Base-by-base conservation (phyloP, 1,140 invertebrate species). In the Microplitis demolitor region DNA sequence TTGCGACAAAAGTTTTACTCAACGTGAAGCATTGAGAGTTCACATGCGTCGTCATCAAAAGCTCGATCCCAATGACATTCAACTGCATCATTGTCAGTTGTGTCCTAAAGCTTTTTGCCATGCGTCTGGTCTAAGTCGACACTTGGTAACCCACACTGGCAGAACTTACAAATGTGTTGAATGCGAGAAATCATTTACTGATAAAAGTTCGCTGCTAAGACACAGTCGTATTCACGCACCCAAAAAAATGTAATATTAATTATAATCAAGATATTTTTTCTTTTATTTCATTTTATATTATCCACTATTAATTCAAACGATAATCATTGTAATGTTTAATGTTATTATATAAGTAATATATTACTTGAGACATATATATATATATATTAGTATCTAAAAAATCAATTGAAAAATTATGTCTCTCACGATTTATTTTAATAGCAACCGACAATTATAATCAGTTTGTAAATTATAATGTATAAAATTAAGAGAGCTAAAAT, bases 1-100 rank as follows among this genome's bases (percentile, higher is more conserved):
- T 73, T 96, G 95, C 80, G 85, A 89, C 0, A 92, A 94, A 77
- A 91, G 91, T 62, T 93, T 93, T 80, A 92, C 92, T 1, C 92
- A 93, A 80, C 90, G 91, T 56, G 90, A 90, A 76, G 90, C 91
- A 11, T 83, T 94, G 2, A 86, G 88, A 60, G 87, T 90, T 8
- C 93, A 94, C 78, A 89, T 90, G 78, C 86, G 90, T 6, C 84
- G 88, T 13, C 91, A 93, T 83, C 85, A 90, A 72, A 85, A 89
- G 77, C 82, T 89, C 5, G 85, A 88, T 62, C 89, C 90, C 1
- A 84, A 89, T 54, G 88, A 89, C 70, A 89, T 91, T 14, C 87
- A 89, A 45, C 79, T 91, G 56, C 91, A 93, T 80, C 88, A 90
- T 76, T 94, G 93, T 79, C 89, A 90, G 16, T 77, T 90, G 1